Evolutionary conservation across 1,140 invertebrate genomes (phyloP), one percentile per base, ranked within the genome.

Genomic region (Drosophila sturtevanti): DNA sequence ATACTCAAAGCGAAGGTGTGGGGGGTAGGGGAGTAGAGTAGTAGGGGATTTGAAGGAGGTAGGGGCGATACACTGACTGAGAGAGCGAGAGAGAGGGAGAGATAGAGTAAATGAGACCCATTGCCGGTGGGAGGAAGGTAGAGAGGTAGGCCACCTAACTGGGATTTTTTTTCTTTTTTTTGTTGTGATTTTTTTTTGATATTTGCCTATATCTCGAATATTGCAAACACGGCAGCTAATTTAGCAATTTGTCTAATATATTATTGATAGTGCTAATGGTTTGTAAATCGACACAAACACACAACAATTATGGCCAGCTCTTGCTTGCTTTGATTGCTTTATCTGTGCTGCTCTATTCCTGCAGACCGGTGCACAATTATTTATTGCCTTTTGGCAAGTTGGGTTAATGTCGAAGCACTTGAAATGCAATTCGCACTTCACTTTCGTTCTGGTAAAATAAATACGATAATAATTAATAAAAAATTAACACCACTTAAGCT

Each of bases 401-500:
- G 27, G 27, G 18, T 24, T n/a, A 34, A 63, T 34, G 35, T 16
- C 31, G 27, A 44, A 48, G 44, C 77, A 81, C 82, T 86, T 79
- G 75, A 72, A 68, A 48, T 48, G 27, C 64, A 44, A 38, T 77
- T 77, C 44, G 59, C 68, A 82, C 76, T 79, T 79, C 71, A 82
- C 74, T 87, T 82, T 87, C 75, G 79, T 55, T 72, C 59, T 60
- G 61, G 59, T 67, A 80, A 10, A 48, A 82, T 87, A 87, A 82
- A 87, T 69, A 82, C 84, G 82, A 87, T 87, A 87, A 87, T 89
- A 89, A 89, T 89, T 89, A 89, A 84, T 82, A 77, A 72, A 79
- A 89, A 87, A 89, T 89, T 89, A 89, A 89, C 80, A 89, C 79
- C 84, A 89, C 85, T 89, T 89, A 89, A 89, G 85, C 84, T 64